These are phyloP conservation scores for Anguilla megastoma DNA, from an alignment of 2,797 vertebrate species.

Conservation along the genomic window DNA sequence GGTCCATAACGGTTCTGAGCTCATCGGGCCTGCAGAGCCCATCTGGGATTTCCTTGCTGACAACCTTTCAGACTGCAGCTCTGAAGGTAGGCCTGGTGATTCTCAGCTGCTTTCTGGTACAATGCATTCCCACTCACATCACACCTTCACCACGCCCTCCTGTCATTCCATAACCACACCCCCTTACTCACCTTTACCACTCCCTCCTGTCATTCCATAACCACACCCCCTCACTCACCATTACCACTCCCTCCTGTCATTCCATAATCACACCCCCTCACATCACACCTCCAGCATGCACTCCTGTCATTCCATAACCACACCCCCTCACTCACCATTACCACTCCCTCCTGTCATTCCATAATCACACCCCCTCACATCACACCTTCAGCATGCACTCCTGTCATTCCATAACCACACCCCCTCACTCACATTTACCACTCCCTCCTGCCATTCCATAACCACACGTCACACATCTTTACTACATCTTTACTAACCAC, in stretches of 20 bases:
- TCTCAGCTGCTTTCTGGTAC: background rate
- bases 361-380: background rate
- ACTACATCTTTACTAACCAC: background rate
- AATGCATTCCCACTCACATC: background rate
- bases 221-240: background rate
- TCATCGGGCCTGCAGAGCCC: slow-evolving; percentile 91
- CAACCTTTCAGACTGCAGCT: slow-evolving; percentile 87
- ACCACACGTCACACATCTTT: background rate
- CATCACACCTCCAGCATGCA: background rate
- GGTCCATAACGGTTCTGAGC: slow-evolving; percentile 90
- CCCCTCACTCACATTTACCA: background rate
- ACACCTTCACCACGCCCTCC: background rate
- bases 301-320: background rate
- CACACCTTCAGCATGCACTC: background rate
- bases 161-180: background rate
- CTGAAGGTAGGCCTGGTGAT: slow-evolving; percentile 78
- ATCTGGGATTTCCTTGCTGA: slow-evolving; percentile 80
- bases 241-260: background rate
- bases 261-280: background rate
- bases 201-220: background rate
- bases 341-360: background rate
- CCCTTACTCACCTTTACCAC: background rate
- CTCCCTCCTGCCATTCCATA: background rate
- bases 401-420: background rate
- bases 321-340: background rate